A percentile compares a stretch with the other conserved stretches of the same genome.
Evolutionary conservation across 2,113 vertebrate species (phyloP).

Genomic region (Casuarius casuarius): DNA sequence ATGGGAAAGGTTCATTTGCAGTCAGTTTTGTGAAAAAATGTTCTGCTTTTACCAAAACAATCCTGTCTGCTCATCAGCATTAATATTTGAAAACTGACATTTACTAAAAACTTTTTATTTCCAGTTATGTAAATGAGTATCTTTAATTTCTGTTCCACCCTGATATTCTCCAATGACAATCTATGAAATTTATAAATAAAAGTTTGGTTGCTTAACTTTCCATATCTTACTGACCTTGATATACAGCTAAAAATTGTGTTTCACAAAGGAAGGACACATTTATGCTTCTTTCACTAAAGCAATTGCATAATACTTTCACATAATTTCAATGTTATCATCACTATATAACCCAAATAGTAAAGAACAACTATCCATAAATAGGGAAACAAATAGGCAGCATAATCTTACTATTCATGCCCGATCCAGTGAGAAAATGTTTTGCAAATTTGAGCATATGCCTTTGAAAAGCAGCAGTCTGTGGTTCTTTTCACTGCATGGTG

Average conservation of each 20-base stretch:
- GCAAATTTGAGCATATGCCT: not conserved
- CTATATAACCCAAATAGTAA: not conserved
- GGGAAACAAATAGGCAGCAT: conserved; percentile 40
- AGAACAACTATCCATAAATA: not conserved
- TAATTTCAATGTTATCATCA: not conserved
- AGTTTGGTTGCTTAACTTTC: not conserved
- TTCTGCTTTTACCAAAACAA: not conserved
- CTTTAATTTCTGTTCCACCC: not conserved
- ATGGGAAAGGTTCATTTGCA: not conserved
- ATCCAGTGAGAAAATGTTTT: conserved; percentile 25
- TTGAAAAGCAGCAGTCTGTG: conserved; percentile 45
- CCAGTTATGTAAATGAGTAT: not conserved
- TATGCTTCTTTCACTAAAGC: not conserved
- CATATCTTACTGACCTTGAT: not conserved
- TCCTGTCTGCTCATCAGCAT: not conserved
- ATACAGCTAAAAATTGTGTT: fast-evolving
- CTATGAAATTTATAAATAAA: not conserved
- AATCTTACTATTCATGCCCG: conserved; percentile 49
- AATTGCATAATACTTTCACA: not conserved
- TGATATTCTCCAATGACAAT: not conserved
- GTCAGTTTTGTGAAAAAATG: not conserved
- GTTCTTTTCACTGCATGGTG: conserved; percentile 60
- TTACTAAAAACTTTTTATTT: not conserved
- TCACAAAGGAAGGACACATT: not conserved
- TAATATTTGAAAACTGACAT: not conserved